These are phyloP conservation scores for Salvelinus fontinalis DNA, from an alignment of 2,113 vertebrate species.

Conservation along the genomic window DNA sequence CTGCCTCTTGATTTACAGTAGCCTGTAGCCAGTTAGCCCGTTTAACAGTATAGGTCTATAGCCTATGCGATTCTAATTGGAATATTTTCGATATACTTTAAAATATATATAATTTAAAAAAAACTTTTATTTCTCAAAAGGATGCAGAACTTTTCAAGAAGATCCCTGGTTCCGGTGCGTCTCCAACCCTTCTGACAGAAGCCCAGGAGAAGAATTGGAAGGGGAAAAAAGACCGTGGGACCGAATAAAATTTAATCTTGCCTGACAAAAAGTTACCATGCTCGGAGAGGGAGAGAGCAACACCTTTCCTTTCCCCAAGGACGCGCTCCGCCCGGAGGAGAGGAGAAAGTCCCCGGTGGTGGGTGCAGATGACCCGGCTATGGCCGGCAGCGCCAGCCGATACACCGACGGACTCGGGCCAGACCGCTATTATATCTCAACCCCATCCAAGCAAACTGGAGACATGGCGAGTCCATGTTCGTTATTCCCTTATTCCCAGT, in stretches of 20 bases:
- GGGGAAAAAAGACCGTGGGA: not conserved
- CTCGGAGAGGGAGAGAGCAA: constrained; percentile 82
- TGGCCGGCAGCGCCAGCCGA: constrained; percentile 62
- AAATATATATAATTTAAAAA: not conserved
- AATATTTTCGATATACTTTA: not conserved
- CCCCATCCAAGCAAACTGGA: constrained; percentile 69
- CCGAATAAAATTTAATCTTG: constrained; percentile 54
- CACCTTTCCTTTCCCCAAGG: constrained; percentile 68
- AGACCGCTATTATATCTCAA: constrained; percentile 83
- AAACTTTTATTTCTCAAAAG: constrained; percentile 22
- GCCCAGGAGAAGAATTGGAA: not conserved
- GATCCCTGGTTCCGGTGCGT: not conserved
- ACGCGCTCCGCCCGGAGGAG: constrained; percentile 67
- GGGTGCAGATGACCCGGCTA: constrained; percentile 72
- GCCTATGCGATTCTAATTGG: not conserved
- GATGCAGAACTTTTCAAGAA: constrained; percentile 71
- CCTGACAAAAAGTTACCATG: constrained; percentile 66
- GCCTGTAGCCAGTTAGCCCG: not conserved
- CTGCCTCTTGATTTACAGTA: not conserved
- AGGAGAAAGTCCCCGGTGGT: constrained; percentile 80
- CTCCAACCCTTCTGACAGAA: not conserved
- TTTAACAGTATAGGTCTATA: not conserved
- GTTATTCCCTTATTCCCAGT: constrained; percentile 82
- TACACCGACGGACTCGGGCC: constrained; percentile 79
- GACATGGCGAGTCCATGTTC: constrained; percentile 76